Evolutionary conservation across 2,888 invertebrate genomes (phyloP), one percentile per base, ranked within the genome.

Genomic region (Dasysyrphus albostriatus): DNA sequence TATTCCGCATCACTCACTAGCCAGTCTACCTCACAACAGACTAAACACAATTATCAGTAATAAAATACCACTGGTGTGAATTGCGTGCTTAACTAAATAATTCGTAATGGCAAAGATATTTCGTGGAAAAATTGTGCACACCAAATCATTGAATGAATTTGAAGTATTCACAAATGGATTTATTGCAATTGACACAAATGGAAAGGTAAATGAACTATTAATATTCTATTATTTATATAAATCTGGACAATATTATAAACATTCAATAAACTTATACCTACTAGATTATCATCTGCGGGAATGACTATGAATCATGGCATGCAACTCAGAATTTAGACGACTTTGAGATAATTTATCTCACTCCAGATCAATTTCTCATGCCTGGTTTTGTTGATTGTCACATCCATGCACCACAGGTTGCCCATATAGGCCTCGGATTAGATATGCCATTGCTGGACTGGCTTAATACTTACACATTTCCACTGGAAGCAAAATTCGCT

Each of bases 351-450:
- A 88, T 91, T 54, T 79, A 75, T 1, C 88, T 94, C 8, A 90
- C 89, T 9, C 89, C 91, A 5, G 92, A 93, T 65, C 95, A 97
- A 92, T 96, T 98, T 90, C 91, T 98, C 14, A 95, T 98, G 91
- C 98, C 98, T 0, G 98, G 98, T 0, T 95, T 98, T 82, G 94
- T 98, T 3, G 98, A 98, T 92, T 96, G 97, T 29, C 98, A 98
- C 91, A 96, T 97, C 10, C 98, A 98, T 93, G 98, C 97, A 0
- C 96, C 97, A 0, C 98, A 98, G 92, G 96, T 96, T 89, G 96
- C 97, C 0, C 98, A 98, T 92, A 93, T 95, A 77, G 98, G 98
- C 0, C 92, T 97, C 12, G 98, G 97, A 0, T 94, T 97, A 88
- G 97, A 98, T 90, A 94, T 95, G 89, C 95, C 96, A 0, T 93